Percentiles rank a stretch among this genome's conserved stretches.
These are phyloP conservation scores for Zophobas atratus DNA, from an alignment of 1,140 invertebrate genomes.

Conservation along the genomic window DNA sequence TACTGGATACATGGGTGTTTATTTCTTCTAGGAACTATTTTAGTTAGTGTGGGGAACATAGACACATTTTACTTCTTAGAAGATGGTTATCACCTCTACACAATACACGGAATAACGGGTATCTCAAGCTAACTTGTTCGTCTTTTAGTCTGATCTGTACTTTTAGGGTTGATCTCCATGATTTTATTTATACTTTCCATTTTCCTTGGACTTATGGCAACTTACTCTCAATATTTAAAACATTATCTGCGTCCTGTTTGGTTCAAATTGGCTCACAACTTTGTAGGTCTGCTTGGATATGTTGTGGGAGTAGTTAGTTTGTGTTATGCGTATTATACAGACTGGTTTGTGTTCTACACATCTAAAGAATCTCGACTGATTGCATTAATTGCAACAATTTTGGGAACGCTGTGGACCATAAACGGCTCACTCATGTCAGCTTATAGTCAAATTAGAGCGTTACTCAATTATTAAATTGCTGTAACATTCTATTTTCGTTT, in stretches of 20 bases:
- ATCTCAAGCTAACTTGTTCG: not conserved
- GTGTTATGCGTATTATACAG: slow-evolving; percentile 55
- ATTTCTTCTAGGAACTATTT: slow-evolving; percentile 52
- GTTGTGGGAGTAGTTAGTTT: slow-evolving; percentile 58
- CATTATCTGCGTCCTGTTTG: slow-evolving; percentile 17
- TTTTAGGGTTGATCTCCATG: slow-evolving; percentile 59
- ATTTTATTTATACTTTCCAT: slow-evolving; percentile 55
- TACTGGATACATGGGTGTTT: slow-evolving; percentile 58
- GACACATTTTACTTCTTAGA: slow-evolving; percentile 51
- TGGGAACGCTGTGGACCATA: slow-evolving; percentile 52
- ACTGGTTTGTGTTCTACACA: slow-evolving; percentile 59
- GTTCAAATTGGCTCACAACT: slow-evolving; percentile 56
- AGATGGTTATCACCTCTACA: slow-evolving; percentile 57
- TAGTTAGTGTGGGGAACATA: slow-evolving; percentile 35
- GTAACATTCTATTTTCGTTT: not conserved
- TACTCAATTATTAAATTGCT: slow-evolving; percentile 25
- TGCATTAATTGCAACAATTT: slow-evolving; percentile 53
- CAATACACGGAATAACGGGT: slow-evolving; percentile 61
- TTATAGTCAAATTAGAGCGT: slow-evolving; percentile 55
- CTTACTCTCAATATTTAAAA: slow-evolving; percentile 51
- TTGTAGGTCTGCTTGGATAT: slow-evolving; percentile 56
- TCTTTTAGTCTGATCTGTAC: not conserved
- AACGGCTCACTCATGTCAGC: slow-evolving; percentile 56
- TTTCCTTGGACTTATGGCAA: slow-evolving; percentile 52
- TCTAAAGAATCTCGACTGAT: slow-evolving; percentile 50